Conservation (phyloP, 2,888 invertebrate species). For the Drosophila subquinaria region DNA sequence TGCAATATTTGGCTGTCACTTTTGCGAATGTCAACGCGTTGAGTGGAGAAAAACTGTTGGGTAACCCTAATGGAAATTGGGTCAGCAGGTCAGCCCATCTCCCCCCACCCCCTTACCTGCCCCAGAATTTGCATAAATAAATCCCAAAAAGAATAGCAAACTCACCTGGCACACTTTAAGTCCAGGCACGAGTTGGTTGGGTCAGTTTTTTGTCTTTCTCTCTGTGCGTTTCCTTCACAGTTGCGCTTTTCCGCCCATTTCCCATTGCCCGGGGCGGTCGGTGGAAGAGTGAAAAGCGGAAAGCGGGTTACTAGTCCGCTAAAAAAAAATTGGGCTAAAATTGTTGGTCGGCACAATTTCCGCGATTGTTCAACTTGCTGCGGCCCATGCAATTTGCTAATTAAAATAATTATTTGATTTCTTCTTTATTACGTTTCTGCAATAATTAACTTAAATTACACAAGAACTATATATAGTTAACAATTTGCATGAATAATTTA, state of each 20-base stretch:
- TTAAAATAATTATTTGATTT: conserved; percentile 63
- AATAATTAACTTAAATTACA: not conserved
- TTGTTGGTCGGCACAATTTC: conserved; percentile 43
- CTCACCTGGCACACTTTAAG: conserved; percentile 41
- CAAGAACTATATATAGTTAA: not conserved
- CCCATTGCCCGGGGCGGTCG: conserved; percentile 3
- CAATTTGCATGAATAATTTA: not conserved
- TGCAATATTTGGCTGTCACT: conserved; percentile 3
- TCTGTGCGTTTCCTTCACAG: conserved; percentile 2
- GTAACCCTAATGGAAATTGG: conserved; percentile 21
- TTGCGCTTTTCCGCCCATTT: conserved; percentile 23
- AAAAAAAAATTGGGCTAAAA: no score
- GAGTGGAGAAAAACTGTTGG: not conserved
- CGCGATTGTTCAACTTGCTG: conserved; percentile 32
- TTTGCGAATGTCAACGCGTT: conserved; percentile 4
- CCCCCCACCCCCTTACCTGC: not conserved
- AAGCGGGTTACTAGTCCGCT: conserved; percentile 69
- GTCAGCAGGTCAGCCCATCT: conserved; percentile 38
- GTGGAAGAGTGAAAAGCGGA: conserved; percentile 10
- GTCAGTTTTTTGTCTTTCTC: conserved; percentile 24
- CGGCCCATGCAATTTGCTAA: conserved; percentile 48
- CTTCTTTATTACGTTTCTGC: conserved; percentile 10
- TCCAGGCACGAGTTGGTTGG: conserved; percentile 1
- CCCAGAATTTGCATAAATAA: conserved; percentile 62
- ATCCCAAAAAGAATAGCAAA: conserved; percentile 37